Conservation (phyloP, 2,113 vertebrate species). For the Pachyramphus minor region DNA sequence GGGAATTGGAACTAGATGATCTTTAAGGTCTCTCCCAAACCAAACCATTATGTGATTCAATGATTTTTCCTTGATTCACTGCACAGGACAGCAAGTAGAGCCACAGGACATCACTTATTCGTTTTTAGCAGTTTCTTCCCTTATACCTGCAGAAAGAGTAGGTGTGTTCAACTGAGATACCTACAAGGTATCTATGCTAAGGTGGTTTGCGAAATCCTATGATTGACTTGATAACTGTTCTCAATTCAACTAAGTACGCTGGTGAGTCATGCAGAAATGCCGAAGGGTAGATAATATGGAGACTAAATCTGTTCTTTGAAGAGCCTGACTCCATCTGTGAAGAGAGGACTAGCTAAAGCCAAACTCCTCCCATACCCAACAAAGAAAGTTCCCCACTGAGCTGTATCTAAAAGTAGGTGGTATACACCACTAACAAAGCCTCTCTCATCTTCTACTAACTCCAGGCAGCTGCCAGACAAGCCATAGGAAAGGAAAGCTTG, state of each 20-base stretch:
- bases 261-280: slow-evolving; percentile 29
- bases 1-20: not conserved
- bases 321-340: slow-evolving; percentile 22
- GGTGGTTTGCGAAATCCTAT: slow-evolving; percentile 37
- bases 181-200: slow-evolving; percentile 47
- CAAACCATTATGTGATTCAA: not conserved
- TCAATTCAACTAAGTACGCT: not conserved
- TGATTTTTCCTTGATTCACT: not conserved
- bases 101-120: not conserved
- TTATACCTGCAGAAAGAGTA: slow-evolving; percentile 1
- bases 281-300: slow-evolving; percentile 22
- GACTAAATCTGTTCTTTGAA: slow-evolving; percentile 44
- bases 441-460: slow-evolving; percentile 32
- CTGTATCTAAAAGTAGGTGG: slow-evolving; percentile 44
- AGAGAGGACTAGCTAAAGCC: slow-evolving; percentile 6
- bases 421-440: slow-evolving; percentile 33
- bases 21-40: not conserved
- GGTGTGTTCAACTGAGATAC: slow-evolving; percentile 18
- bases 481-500: not conserved
- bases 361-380: slow-evolving; percentile 32
- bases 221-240: slow-evolving; percentile 48
- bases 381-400: not conserved
- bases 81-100: not conserved
- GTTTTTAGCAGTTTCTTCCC: slow-evolving; percentile 17
- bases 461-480: not conserved